A percentile compares a stretch with the other conserved stretches of the same genome.
Evolutionary conservation across 2,797 vertebrate genomes (phyloP).

Genomic region (Hephaestus fuliginosus): DNA sequence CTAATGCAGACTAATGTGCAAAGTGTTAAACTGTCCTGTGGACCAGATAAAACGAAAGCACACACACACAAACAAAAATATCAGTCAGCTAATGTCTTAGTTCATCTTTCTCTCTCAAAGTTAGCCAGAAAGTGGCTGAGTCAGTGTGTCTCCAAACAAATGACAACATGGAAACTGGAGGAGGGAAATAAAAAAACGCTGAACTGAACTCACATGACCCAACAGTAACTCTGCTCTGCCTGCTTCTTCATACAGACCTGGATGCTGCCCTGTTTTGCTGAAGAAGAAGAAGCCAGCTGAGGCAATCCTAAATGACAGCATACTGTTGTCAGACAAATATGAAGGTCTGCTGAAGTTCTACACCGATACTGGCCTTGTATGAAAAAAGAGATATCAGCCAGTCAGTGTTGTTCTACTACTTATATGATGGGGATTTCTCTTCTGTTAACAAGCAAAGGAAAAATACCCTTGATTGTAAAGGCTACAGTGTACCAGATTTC

Average conservation of each 20-base stretch:
- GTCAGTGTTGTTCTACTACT: neutral
- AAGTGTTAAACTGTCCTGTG: conserved; percentile 32
- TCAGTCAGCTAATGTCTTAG: conserved; percentile 5
- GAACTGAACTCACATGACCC: conserved; percentile 26
- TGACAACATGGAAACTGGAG: conserved; percentile 37
- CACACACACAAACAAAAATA: conserved; percentile 4
- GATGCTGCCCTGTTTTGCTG: neutral
- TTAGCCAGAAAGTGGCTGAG: conserved; percentile 40
- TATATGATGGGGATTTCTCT: conserved; percentile 10
- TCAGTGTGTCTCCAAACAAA: conserved; percentile 25
- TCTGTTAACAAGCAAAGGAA: neutral
- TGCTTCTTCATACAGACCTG: neutral
- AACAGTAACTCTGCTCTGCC: neutral
- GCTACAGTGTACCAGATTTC: conserved; percentile 7
- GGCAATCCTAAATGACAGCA: neutral
- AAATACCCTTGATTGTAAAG: neutral
- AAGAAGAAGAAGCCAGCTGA: neutral
- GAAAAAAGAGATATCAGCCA: conserved; percentile 29
- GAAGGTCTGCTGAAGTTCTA: conserved; percentile 14
- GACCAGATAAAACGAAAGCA: conserved; percentile 22
- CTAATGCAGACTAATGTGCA: conserved; percentile 60
- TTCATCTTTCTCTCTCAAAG: conserved; percentile 10
- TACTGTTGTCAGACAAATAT: neutral
- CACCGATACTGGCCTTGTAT: neutral
- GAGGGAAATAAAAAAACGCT: neutral